Evolutionary conservation across 2,113 vertebrate species (phyloP).

Genomic region (Myiopsitta monachus): DNA sequence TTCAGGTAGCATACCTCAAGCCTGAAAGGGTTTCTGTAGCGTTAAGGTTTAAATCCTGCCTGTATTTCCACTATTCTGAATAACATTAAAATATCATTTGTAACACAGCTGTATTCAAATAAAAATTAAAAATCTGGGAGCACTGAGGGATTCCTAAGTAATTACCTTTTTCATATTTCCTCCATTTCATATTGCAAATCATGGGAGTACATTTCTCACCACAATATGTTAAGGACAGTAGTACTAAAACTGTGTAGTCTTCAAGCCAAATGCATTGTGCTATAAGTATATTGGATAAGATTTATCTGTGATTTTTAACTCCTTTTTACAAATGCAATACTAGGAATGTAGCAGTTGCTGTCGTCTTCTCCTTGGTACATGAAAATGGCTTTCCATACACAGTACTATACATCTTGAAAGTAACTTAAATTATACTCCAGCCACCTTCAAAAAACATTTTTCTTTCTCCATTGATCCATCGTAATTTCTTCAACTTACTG

Average conservation of each 20-base stretch:
- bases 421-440: neutral
- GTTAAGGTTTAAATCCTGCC: neutral
- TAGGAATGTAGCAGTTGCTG: neutral
- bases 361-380: neutral
- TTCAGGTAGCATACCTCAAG: constrained; percentile 7
- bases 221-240: neutral
- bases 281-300: neutral
- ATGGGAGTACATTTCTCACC: neutral
- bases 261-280: neutral
- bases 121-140: neutral
- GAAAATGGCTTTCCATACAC: neutral
- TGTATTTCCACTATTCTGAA: neutral
- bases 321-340: neutral
- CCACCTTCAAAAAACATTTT: neutral
- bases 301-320: neutral
- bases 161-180: constrained; percentile 58
- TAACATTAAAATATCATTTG: neutral
- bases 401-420: neutral
- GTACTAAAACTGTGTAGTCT: neutral
- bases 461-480: neutral
- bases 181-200: constrained; percentile 62
- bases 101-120: neutral
- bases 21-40: constrained; percentile 20
- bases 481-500: neutral
- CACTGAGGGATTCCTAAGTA: neutral